Evolutionary conservation across 2,797 vertebrate genomes (phyloP).

Genomic region (Anguilla anguilla): DNA sequence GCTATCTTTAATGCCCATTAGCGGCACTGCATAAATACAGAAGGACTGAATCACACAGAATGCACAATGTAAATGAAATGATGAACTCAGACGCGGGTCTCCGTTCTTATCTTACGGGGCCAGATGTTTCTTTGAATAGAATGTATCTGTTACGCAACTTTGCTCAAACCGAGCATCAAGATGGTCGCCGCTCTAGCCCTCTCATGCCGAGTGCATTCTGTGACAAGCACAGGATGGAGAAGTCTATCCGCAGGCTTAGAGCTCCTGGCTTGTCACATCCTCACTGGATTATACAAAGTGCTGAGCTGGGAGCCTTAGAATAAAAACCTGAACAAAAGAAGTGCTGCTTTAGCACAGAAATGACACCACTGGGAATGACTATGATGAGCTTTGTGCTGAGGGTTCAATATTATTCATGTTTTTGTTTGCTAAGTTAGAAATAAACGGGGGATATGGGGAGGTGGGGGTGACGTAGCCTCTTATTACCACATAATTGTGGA

Average conservation of each 20-base stretch:
- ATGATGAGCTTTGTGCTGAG: not conserved
- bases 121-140: constrained; percentile 7
- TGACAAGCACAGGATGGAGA: not conserved
- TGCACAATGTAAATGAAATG: constrained; percentile 18
- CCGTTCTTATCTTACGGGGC: constrained; percentile 5
- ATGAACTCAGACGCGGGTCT: not conserved
- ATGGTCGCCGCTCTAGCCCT: constrained; percentile 7
- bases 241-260: constrained; percentile 18
- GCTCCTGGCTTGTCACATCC: constrained; percentile 21
- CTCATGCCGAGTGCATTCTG: not conserved
- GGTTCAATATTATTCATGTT: constrained; percentile 20
- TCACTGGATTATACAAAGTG: constrained; percentile 31
- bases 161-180: constrained; percentile 8
- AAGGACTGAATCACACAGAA: not conserved
- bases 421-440: constrained; percentile 17
- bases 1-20: not conserved
- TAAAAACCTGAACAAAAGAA: constrained; percentile 23
- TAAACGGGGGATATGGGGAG: not conserved
- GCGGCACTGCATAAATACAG: not conserved
- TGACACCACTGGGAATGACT: not conserved
- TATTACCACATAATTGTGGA: not conserved
- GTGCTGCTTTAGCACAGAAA: constrained; percentile 20
- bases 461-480: not conserved
- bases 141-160: not conserved
- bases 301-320: constrained; percentile 28